Conservation (phyloP, 2,797 vertebrate species). For the Danio tinwini region DNA sequence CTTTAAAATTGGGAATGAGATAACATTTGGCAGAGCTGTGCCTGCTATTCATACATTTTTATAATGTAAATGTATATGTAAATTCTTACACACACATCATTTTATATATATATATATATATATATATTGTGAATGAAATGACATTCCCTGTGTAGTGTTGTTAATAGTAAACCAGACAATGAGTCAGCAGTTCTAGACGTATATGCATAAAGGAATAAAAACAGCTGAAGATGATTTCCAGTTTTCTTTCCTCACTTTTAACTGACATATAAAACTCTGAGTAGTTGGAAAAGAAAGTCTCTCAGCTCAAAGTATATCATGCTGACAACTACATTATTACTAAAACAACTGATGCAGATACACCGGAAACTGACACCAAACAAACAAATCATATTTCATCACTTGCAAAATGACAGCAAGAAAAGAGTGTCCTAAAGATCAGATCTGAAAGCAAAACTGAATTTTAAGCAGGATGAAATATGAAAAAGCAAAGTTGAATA, state of each 20-base stretch:
- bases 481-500: not conserved
- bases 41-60: too few relatives aligned
- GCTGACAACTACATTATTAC: not conserved
- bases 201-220: not conserved
- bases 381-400: not conserved
- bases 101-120: too few relatives aligned
- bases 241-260: not conserved
- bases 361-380: not conserved
- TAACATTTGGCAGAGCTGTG: too few relatives aligned
- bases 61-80: too few relatives aligned
- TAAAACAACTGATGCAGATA: not conserved
- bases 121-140: not conserved
- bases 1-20: too few relatives aligned
- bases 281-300: not conserved
- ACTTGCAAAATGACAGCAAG: not conserved
- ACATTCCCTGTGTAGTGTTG: not conserved
- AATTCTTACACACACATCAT: too few relatives aligned
- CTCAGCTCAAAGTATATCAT: too few relatives aligned
- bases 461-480: not conserved
- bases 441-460: not conserved
- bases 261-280: not conserved
- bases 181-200: not conserved
- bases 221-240: not conserved
- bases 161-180: conserved; percentile 1
- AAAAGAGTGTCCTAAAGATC: not conserved